These are phyloP conservation scores for Probaryconus sp. DNA, from an alignment of 1,140 invertebrate genomes.

Conservation along the genomic window DNA sequence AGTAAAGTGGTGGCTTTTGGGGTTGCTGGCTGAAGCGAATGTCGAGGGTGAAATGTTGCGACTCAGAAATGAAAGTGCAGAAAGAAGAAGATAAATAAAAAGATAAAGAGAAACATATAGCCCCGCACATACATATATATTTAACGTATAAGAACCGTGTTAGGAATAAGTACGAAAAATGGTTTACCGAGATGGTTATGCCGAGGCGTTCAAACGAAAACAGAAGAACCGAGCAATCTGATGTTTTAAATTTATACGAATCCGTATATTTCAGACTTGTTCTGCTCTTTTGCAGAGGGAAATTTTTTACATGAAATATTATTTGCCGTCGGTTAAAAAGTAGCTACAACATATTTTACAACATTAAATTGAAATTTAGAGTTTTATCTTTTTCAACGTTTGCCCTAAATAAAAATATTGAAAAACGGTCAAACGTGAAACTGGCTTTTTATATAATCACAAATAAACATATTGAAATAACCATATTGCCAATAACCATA, in stretches of 20 bases:
- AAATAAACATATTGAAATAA: no score
- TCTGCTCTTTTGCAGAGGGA: no score
- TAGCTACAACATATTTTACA: no score
- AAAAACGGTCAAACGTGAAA: no score
- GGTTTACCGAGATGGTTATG: slow-evolving; percentile 40
- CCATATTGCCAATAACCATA: no score
- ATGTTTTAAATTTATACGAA: slow-evolving; percentile 28
- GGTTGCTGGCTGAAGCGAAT: slow-evolving; percentile 64
- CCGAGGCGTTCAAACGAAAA: slow-evolving; percentile 37
- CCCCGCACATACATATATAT: slow-evolving; percentile 31
- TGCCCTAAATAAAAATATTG: no score
- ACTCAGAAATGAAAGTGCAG: slow-evolving; percentile 33
- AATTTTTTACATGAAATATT: no score
- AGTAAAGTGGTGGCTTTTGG: slow-evolving; percentile 72
- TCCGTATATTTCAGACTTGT: slow-evolving; percentile 1
- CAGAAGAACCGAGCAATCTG: slow-evolving; percentile 31
- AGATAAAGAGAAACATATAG: slow-evolving; percentile 12
- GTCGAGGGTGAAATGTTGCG: slow-evolving; percentile 63
- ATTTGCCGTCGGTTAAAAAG: no score
- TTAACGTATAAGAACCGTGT: slow-evolving; percentile 23
- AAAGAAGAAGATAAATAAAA: slow-evolving; percentile 56
- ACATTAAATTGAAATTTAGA: no score
- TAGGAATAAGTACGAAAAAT: slow-evolving; percentile 45
- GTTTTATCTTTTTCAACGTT: no score
- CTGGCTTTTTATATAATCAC: no score